A percentile compares a stretch with the other conserved stretches of the same genome.
Conservation (phyloP, 1,140 invertebrate species). For the Tetramorium simillimum region DNA sequence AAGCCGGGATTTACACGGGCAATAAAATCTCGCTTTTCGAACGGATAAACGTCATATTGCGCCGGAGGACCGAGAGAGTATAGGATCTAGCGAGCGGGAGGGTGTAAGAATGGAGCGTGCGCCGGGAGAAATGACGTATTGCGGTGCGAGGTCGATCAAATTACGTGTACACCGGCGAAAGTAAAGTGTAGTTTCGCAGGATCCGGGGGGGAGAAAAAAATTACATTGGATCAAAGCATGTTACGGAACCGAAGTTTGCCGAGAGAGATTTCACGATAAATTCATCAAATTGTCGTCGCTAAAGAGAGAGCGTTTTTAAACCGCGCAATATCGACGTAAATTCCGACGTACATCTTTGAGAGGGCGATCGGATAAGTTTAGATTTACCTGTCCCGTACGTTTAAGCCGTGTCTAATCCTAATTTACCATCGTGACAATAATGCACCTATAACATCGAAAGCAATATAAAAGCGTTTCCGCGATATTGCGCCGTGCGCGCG, state of each 20-base stretch:
- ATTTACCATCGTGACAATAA: not conserved
- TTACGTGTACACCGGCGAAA: constrained; percentile 47
- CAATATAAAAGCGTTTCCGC: constrained; percentile 34
- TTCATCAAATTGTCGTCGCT: constrained; percentile 11
- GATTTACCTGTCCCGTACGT: not conserved
- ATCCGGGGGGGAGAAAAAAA: constrained; percentile 33
- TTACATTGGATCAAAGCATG: constrained; percentile 19
- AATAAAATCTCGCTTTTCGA: constrained; percentile 67
- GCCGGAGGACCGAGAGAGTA: constrained; percentile 19
- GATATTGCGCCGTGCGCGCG: constrained; percentile 22
- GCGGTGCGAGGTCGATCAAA: constrained; percentile 55
- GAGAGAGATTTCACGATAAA: not conserved
- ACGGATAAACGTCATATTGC: constrained; percentile 57
- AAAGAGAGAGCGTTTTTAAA: not conserved
- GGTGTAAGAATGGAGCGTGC: constrained; percentile 32
- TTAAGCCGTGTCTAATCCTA: not conserved
- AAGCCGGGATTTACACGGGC: constrained; percentile 57
- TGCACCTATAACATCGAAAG: constrained; percentile 1
- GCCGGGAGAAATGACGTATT: constrained; percentile 52
- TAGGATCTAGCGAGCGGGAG: constrained; percentile 9
- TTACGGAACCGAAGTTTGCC: not conserved
- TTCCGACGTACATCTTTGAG: not conserved
- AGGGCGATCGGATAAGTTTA: not conserved
- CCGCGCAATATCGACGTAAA: not conserved
- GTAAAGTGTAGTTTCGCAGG: constrained; percentile 16